Evolutionary conservation across 2,888 invertebrate species (phyloP).

Genomic region (Agonopterix heracliana): DNA sequence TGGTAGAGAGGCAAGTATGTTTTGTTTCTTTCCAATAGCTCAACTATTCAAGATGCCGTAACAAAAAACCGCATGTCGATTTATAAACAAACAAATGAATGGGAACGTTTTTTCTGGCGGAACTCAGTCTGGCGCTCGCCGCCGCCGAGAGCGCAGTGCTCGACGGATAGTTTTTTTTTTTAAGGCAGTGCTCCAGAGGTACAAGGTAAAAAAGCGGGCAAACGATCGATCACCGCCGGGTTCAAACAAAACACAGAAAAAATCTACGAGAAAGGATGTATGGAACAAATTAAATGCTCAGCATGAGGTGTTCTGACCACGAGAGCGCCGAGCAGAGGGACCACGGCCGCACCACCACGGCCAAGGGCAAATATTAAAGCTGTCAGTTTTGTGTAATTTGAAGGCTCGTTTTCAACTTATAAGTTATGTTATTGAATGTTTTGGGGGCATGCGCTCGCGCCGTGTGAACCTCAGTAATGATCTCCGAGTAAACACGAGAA

Average conservation of each 20-base stretch:
- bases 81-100: too few relatives aligned
- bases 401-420: conserved; percentile 64
- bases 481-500: conserved; percentile 39
- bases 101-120: too few relatives aligned
- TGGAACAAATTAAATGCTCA: conserved; percentile 75
- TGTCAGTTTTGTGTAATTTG: conserved; percentile 72
- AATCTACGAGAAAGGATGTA: conserved; percentile 65
- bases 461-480: conserved; percentile 52
- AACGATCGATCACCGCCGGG: conserved; percentile 68
- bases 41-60: too few relatives aligned
- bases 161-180: too few relatives aligned
- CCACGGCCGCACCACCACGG: conserved; percentile 32
- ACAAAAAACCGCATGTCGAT: too few relatives aligned
- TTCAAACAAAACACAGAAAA: conserved; percentile 70
- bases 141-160: too few relatives aligned
- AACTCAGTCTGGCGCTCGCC: too few relatives aligned
- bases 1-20: too few relatives aligned
- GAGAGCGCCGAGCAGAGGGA: too few relatives aligned
- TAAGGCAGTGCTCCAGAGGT: too few relatives aligned
- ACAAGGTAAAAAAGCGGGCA: conserved; percentile 67
- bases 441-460: conserved; percentile 42
- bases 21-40: too few relatives aligned
- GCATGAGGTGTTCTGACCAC: conserved; percentile 55
- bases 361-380: conserved; percentile 71
- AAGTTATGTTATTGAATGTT: conserved; percentile 72